phyloP scores from a whole-genome alignment of 2,888 invertebrate species.

The Eurois occulta region DNA sequence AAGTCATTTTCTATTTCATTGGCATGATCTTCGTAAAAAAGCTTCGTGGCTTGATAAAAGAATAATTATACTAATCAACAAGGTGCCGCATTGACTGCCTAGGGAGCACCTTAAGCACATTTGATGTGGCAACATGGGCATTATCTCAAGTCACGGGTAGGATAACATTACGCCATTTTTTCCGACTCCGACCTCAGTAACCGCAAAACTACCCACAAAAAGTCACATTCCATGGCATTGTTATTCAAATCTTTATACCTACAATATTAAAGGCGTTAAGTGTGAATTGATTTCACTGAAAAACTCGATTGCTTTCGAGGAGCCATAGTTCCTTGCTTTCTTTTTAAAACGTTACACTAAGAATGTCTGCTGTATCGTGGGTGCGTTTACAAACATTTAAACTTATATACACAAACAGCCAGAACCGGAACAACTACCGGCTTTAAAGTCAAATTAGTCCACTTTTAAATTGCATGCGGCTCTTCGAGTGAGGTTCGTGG shows the following conservation, averaged over 20 bases:
- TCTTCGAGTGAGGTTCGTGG: background rate
- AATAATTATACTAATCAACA: background rate
- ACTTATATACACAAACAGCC: no score
- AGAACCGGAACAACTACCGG: no score
- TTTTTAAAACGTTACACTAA: no score
- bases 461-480: background rate
- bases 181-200: no score
- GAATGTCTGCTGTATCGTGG: no score
- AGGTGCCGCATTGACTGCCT: no score
- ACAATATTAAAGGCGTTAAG: background rate
- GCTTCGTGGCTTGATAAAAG: background rate
- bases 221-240: background rate
- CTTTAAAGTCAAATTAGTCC: background rate
- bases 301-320: background rate
- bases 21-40: background rate
- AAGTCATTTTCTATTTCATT: background rate
- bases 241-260: background rate
- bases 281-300: background rate
- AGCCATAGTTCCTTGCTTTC: background rate
- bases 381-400: no score
- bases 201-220: no score
- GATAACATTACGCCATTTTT: no score
- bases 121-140: background rate
- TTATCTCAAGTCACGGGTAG: no score
- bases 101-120: background rate